Percentiles rank a stretch among this genome's conserved stretches.
phyloP scores from a whole-genome alignment of 2,113 vertebrate species.

The Lethenteron reissneri region DNA sequence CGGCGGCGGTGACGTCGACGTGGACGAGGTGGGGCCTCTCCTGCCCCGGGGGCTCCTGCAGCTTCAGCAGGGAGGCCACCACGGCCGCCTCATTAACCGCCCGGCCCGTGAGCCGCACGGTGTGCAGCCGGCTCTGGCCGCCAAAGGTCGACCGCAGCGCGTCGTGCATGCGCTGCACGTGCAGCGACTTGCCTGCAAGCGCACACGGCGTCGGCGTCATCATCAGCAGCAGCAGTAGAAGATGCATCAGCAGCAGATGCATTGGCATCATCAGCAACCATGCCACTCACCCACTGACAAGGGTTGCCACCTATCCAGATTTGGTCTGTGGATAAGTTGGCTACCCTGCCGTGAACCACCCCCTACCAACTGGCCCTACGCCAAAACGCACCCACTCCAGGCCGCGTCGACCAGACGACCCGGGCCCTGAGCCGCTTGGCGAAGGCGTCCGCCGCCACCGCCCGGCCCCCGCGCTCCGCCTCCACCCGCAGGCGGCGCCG shows the following conservation, averaged over 20 bases:
- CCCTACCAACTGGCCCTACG: neutral
- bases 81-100: conserved; percentile 46
- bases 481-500: conserved; percentile 33
- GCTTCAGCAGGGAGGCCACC: conserved; percentile 30
- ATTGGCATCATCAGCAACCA: neutral
- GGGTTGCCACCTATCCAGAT: neutral
- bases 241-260: conserved; percentile 12
- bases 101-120: conserved; percentile 38
- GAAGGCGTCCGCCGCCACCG: conserved; percentile 36
- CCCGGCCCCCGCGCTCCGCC: neutral
- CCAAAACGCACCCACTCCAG: conserved; percentile 41
- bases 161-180: conserved; percentile 40
- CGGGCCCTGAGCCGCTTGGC: conserved; percentile 38
- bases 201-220: neutral
- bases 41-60: conserved; percentile 20
- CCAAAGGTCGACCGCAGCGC: conserved; percentile 20
- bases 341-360: neutral
- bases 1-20: conserved; percentile 71
- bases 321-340: too few species aligned
- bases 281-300: neutral
- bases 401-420: conserved; percentile 49
- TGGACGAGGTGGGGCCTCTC: conserved; percentile 41
- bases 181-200: conserved; percentile 62
- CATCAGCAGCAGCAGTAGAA: conserved; percentile 12
- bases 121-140: conserved; percentile 22